These are phyloP conservation scores for Drosophila virilis DNA, from an alignment of 1,140 invertebrate species.

Conservation along the genomic window DNA sequence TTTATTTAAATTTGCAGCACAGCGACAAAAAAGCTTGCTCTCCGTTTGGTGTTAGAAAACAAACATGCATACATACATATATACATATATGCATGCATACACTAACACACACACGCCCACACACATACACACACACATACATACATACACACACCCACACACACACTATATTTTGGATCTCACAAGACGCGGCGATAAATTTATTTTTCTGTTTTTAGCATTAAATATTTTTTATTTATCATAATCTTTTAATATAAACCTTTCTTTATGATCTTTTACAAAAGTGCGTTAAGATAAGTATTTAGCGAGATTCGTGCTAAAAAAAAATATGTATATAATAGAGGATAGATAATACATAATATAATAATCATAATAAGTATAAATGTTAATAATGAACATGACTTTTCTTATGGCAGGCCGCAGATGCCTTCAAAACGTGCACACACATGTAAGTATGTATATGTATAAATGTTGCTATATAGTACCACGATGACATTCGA, in stretches of 20 bases:
- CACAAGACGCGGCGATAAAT: too few species aligned
- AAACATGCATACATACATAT: not conserved
- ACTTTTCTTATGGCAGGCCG: slow-evolving; percentile 72
- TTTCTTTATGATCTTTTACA: slow-evolving; percentile 31
- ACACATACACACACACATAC: not conserved
- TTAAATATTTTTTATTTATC: slow-evolving; percentile 34
- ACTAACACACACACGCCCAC: too few species aligned
- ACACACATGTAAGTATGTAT: slow-evolving; percentile 15
- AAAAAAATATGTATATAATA: slow-evolving; percentile 49
- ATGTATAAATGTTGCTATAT: slow-evolving; percentile 10
- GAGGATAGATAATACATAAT: slow-evolving; percentile 53
- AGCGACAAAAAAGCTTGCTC: too few species aligned
- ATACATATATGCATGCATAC: not conserved
- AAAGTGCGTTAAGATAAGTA: slow-evolving; percentile 45
- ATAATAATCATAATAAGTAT: slow-evolving; percentile 37
- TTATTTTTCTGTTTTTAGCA: not conserved
- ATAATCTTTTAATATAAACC: slow-evolving; percentile 17
- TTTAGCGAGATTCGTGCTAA: slow-evolving; percentile 70
- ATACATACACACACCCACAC: not conserved
- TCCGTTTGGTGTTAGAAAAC: too few species aligned
- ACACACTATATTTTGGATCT: too few species aligned
- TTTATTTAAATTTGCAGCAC: too few species aligned
- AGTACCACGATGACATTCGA: not conserved
- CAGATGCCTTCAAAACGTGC: slow-evolving; percentile 28
- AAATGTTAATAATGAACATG: slow-evolving; percentile 74